phyloP scores from a whole-genome alignment of 2,797 vertebrate species.

The Neostethus bicornis region DNA sequence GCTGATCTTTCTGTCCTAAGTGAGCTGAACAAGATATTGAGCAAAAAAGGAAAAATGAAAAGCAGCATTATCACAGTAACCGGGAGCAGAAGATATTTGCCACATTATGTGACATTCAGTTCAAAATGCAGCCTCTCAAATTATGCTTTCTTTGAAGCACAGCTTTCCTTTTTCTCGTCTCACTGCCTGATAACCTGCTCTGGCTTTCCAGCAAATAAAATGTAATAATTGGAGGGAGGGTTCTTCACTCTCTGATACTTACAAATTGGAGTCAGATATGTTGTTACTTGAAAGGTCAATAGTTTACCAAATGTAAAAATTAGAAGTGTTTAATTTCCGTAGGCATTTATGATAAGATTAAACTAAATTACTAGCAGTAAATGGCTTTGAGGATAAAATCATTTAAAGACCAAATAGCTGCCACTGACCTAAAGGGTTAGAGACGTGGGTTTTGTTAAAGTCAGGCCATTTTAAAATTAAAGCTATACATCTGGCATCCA shows the following conservation, averaged over 20 bases:
- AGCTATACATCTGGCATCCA: no score
- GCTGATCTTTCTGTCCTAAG: conserved; percentile 32
- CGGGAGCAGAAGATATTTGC: conserved; percentile 32
- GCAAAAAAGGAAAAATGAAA: conserved; percentile 41
- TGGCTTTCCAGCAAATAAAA: conserved; percentile 39
- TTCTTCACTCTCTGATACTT: conserved; percentile 26
- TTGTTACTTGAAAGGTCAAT: conserved; percentile 37
- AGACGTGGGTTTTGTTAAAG: no score
- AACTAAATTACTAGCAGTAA: conserved; percentile 18
- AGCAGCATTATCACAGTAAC: conserved; percentile 42
- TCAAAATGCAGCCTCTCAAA: conserved; percentile 60
- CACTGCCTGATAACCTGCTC: conserved; percentile 56
- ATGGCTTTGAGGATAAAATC: conserved; percentile 27
- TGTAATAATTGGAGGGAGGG: conserved; percentile 34
- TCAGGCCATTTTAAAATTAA: no score
- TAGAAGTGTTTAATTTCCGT: conserved; percentile 10
- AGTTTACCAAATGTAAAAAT: conserved; percentile 23
- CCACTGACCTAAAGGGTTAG: conserved; percentile 8
- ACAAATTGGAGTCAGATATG: conserved; percentile 22
- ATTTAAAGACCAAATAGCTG: conserved; percentile 21
- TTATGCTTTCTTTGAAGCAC: conserved; percentile 35
- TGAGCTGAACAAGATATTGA: conserved; percentile 47
- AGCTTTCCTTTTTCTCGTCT: conserved; percentile 52
- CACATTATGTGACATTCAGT: conserved; percentile 51
- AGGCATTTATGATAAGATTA: conserved; percentile 14